phyloP scores from a whole-genome alignment of 1,140 invertebrate genomes.

The Bursaphelenchus mucronatus region DNA sequence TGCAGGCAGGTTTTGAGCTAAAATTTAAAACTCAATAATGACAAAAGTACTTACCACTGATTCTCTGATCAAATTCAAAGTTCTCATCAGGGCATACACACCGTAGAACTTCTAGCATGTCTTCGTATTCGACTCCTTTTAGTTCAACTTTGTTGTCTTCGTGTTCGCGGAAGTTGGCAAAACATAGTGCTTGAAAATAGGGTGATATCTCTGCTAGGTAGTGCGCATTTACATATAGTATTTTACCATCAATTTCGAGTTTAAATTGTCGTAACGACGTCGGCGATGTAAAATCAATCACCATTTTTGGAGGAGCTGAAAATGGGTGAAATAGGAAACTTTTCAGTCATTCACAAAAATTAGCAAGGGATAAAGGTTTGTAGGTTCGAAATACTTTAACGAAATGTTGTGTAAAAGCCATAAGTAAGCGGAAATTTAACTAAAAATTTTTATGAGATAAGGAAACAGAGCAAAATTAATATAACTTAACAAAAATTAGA shows the following conservation, averaged over 20 bases:
- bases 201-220: slow-evolving; percentile 46
- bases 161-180: slow-evolving; percentile 39
- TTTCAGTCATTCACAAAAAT: too few species aligned
- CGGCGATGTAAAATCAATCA: slow-evolving; percentile 34
- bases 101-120: slow-evolving; percentile 36
- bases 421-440: too few species aligned
- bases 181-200: slow-evolving; percentile 42
- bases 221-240: slow-evolving; percentile 42
- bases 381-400: too few species aligned
- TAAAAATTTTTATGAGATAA: too few species aligned
- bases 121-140: slow-evolving; percentile 37
- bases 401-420: too few species aligned
- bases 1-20: slow-evolving; percentile 42
- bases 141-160: slow-evolving; percentile 27
- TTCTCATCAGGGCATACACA: slow-evolving; percentile 43
- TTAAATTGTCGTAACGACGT: slow-evolving; percentile 40
- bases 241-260: slow-evolving; percentile 28
- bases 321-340: too few species aligned
- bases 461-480: too few species aligned
- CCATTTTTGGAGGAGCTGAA: slow-evolving; percentile 24
- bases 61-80: slow-evolving; percentile 27
- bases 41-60: slow-evolving; percentile 19
- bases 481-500: too few species aligned
- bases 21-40: slow-evolving; percentile 17
- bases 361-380: too few species aligned